phyloP scores from a whole-genome alignment of 2,113 vertebrate species.

The Dissostichus mawsoni region DNA sequence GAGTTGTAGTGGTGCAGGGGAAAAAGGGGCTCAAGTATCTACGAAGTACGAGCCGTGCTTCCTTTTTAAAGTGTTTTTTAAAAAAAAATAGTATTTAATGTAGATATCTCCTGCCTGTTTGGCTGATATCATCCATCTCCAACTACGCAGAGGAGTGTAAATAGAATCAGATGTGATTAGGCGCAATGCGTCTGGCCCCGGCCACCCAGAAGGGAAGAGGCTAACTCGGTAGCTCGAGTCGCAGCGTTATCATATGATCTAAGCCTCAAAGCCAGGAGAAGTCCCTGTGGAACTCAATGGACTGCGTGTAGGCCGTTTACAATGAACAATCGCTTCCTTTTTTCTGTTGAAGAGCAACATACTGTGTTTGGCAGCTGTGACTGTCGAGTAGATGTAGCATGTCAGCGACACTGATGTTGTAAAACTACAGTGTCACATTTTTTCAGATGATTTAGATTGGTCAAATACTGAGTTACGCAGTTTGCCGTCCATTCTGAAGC shows the following conservation, averaged over 20 bases:
- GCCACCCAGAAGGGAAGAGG: slow-evolving; percentile 73
- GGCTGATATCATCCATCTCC: slow-evolving; percentile 51
- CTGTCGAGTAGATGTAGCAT: slow-evolving; percentile 10
- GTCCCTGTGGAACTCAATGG: slow-evolving; percentile 50
- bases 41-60: background rate
- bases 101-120: slow-evolving; percentile 32
- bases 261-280: slow-evolving; percentile 41
- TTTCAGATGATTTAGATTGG: background rate
- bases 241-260: slow-evolving; percentile 71
- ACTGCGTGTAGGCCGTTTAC: slow-evolving; percentile 48
- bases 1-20: slow-evolving; percentile 26
- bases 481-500: fast-evolving
- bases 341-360: slow-evolving; percentile 8
- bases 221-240: slow-evolving; percentile 64
- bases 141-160: slow-evolving; percentile 61
- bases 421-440: background rate
- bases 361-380: slow-evolving; percentile 13
- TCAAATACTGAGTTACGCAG: background rate
- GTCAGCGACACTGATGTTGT: background rate
- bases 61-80: slow-evolving; percentile 24
- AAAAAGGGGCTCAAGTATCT: slow-evolving; percentile 42
- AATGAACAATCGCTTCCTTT: slow-evolving; percentile 60
- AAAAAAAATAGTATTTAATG: background rate
- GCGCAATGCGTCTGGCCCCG: slow-evolving; percentile 30
- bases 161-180: slow-evolving; percentile 74